These are phyloP conservation scores for Ichneumon xanthorius DNA, from an alignment of 2,888 invertebrate genomes.

Conservation along the genomic window DNA sequence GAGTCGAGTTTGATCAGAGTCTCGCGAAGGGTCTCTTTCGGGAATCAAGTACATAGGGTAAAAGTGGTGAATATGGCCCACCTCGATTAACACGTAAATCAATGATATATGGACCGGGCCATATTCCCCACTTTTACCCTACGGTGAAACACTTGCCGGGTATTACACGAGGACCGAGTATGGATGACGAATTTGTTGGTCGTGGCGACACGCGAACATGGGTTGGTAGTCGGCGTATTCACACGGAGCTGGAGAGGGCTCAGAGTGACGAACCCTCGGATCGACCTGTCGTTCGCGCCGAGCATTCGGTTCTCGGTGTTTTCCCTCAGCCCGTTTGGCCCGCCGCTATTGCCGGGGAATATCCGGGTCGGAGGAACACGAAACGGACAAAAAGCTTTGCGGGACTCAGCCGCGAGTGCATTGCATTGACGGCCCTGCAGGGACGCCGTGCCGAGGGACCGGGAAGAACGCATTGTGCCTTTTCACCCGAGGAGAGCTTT, in stretches of 20 bases:
- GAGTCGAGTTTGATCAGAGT: constrained; percentile 11
- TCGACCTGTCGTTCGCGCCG: constrained; percentile 43
- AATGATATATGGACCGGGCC: too few species aligned
- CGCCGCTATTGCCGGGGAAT: background rate
- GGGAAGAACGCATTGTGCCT: constrained; percentile 41
- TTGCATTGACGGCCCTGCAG: background rate
- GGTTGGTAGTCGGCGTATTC: constrained; percentile 44
- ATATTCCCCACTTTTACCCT: too few species aligned
- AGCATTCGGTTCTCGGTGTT: constrained; percentile 30
- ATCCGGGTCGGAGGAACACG: constrained; percentile 18
- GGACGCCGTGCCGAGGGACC: background rate
- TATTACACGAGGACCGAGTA: constrained; percentile 31
- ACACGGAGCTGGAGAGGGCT: constrained; percentile 46
- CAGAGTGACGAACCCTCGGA: constrained; percentile 46
- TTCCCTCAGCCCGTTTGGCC: background rate
- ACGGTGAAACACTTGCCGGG: constrained; percentile 1
- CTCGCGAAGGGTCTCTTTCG: background rate
- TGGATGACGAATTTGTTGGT: constrained; percentile 33
- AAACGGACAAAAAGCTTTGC: constrained; percentile 39
- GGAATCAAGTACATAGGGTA: too few species aligned
- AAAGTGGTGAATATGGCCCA: too few species aligned
- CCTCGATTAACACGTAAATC: too few species aligned
- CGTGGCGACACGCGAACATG: constrained; percentile 30
- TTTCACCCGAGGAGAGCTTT: constrained; percentile 42
- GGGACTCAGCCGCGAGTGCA: background rate